Evolutionary conservation across 2,888 invertebrate genomes (phyloP), one percentile per base, ranked within the genome.

Genomic region (Eretmocerus hayati): DNA sequence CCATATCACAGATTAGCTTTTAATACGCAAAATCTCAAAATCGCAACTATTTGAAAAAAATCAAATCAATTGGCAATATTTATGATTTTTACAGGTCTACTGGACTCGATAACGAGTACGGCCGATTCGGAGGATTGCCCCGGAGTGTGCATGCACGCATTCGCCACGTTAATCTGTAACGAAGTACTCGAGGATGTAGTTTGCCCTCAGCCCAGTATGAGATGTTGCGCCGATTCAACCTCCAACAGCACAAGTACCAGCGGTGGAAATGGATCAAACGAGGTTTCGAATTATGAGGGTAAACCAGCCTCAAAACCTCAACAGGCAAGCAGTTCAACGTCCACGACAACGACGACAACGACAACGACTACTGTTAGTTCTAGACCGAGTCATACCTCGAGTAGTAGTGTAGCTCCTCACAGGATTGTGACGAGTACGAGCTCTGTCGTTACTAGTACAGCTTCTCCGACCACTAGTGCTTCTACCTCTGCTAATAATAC

Each of bases 111-210:
- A 65, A 89, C 90, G 51, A 87, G 84, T 56, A 90, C 90, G 51
- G 88, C 84, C 51, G 86, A 88, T 69, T 80, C 84, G 50, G 87
- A 87, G 72, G 85, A 89, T 69, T 92, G 92, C 65, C 91, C 92
- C 0, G 92, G 92, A 1, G 83, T 87, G 48, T 92, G 92, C 71
- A 87, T 90, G 53, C 90, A 91, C 65, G 81, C 88, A 9, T 72
- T 92, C 50, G 89, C 92, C 2, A 85, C 91, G 1, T 74, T 91
- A 52, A 86, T 91, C 62, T 92, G 92, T 69, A 84, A 85, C 69
- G 85, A 90, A 59, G 90, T 92, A 16, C 75, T 87, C 42, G 88
- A 90, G 50, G 83, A 90, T 63, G 83, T 88, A 18, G 81, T 82
- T 51, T 90, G 90, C 62, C 88, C 90, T 20, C 82, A 84, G 47